phyloP scores from a whole-genome alignment of 2,888 invertebrate species.

The Lasius fuliginosus region DNA sequence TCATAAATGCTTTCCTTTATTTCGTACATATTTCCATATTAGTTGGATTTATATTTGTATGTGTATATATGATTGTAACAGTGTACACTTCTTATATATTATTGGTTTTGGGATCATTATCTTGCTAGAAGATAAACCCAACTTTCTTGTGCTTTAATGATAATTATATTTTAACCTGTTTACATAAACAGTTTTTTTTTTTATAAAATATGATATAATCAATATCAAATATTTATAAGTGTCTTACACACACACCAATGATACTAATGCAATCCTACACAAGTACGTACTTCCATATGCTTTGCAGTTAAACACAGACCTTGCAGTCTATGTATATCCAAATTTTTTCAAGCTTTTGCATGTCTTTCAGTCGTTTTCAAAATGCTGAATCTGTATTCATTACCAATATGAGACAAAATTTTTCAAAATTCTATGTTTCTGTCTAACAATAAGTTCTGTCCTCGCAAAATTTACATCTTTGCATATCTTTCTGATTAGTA shows the following conservation, averaged over 20 bases:
- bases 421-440: neutral
- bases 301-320: neutral
- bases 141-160: neutral
- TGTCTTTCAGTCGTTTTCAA: neutral
- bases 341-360: neutral
- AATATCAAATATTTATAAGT: neutral
- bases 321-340: neutral
- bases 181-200: neutral
- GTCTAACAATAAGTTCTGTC: too few species aligned
- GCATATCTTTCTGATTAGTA: neutral
- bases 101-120: neutral
- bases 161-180: neutral
- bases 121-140: neutral
- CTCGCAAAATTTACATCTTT: neutral
- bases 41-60: neutral
- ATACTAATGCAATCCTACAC: neutral
- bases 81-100: neutral
- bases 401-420: neutral
- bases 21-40: neutral
- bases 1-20: neutral
- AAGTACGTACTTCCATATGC: neutral
- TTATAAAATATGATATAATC: neutral
- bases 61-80: neutral
- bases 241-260: neutral
- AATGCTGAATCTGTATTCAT: neutral